Conservation (phyloP, 2,113 vertebrate genomes). For the Crotophaga sulcirostris region DNA sequence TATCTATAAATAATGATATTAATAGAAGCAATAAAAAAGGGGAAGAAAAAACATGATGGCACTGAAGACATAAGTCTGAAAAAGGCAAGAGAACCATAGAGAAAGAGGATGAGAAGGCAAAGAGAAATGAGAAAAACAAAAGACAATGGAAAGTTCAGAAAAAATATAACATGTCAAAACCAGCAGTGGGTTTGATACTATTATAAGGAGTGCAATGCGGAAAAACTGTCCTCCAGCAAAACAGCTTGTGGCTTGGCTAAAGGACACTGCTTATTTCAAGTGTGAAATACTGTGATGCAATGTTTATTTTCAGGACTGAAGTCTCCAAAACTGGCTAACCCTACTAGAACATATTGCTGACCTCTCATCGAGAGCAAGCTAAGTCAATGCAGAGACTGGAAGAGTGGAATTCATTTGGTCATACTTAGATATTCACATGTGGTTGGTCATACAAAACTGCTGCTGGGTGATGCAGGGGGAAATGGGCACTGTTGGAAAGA, state of each 20-base stretch:
- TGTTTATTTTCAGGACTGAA: not conserved
- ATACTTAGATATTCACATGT: not conserved
- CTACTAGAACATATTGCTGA: not conserved
- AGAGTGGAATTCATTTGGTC: not conserved
- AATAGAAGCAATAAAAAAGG: not conserved
- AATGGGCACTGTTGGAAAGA: not conserved
- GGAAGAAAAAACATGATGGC: not conserved
- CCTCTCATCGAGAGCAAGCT: not conserved
- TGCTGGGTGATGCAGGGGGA: rapidly evolving
- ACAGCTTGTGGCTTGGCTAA: not conserved
- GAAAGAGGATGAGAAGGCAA: not conserved
- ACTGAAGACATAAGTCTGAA: not conserved
- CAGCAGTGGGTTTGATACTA: not conserved
- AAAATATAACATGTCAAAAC: not conserved
- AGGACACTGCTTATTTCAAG: not conserved
- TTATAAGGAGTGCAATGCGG: not conserved
- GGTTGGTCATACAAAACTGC: not conserved
- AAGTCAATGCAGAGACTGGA: not conserved
- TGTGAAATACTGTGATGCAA: not conserved
- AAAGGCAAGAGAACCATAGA: not conserved
- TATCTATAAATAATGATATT: not conserved
- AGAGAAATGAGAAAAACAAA: not conserved
- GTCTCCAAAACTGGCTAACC: not conserved
- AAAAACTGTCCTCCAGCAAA: not conserved
- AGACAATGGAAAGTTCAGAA: not conserved